phyloP scores from a whole-genome alignment of 1,140 invertebrate species.

The Stenopsyche tienmushanensis region DNA sequence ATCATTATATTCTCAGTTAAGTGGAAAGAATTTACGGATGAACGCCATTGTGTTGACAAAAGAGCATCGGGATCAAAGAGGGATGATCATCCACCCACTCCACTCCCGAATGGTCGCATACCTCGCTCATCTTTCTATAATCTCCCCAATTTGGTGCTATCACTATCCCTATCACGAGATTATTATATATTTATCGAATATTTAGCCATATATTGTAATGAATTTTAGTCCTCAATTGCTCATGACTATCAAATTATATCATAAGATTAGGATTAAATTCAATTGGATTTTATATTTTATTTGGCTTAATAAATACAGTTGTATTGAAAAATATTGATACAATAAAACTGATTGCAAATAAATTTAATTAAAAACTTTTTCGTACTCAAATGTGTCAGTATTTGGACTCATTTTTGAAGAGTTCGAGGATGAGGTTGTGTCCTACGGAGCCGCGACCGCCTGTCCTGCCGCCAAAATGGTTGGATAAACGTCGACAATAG shows the following conservation, averaged over 20 bases:
- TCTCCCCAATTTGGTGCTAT: constrained; percentile 8
- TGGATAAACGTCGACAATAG: constrained; percentile 30
- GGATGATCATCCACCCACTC: constrained; percentile 5
- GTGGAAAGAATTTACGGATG: constrained; percentile 40
- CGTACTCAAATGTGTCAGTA: too few species aligned
- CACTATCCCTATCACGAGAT: background rate
- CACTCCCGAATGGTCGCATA: constrained; percentile 15
- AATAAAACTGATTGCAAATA: too few species aligned
- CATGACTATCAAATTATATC: too few species aligned
- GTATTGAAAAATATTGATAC: background rate
- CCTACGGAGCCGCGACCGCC: constrained; percentile 2
- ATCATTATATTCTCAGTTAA: constrained; percentile 37
- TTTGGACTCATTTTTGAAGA: background rate
- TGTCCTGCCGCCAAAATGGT: constrained; percentile 21
- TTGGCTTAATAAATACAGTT: background rate
- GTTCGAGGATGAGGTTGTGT: background rate
- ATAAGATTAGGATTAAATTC: too few species aligned
- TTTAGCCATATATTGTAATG: background rate
- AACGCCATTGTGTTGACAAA: constrained; percentile 39
- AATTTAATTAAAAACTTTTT: too few species aligned
- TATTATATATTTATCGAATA: background rate
- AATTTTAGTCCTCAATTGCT: background rate
- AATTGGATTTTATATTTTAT: too few species aligned
- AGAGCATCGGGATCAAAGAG: constrained; percentile 38
- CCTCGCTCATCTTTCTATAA: constrained; percentile 15